phyloP scores from a whole-genome alignment of 2,888 invertebrate genomes.

The Cerceris rybyensis region DNA sequence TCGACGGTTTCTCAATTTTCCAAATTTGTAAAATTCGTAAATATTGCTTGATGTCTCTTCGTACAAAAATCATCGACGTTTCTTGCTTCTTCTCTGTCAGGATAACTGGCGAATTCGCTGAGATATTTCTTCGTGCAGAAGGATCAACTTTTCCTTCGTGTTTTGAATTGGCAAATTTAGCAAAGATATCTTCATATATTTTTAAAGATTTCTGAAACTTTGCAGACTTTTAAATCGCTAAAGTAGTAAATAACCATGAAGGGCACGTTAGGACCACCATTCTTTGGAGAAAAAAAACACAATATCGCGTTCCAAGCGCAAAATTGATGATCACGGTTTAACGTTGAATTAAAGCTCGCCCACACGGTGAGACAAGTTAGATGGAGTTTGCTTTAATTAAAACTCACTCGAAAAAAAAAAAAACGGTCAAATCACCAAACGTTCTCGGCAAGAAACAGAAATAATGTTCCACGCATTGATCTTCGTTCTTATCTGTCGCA shows the following conservation, averaged over 20 bases:
- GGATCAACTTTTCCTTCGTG: neutral
- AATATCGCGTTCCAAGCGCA: neutral
- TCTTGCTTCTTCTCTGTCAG: too few relatives aligned
- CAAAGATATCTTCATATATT: too few relatives aligned
- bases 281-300: neutral
- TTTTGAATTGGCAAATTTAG: neutral
- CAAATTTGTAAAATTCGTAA: neutral
- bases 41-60: neutral
- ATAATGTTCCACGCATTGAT: neutral
- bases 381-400: conserved; percentile 27
- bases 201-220: too few relatives aligned
- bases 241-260: too few relatives aligned
- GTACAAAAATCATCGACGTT: neutral
- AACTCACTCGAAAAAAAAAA: too few relatives aligned
- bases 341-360: conserved; percentile 32
- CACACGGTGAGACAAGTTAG: neutral
- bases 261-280: too few relatives aligned
- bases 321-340: conserved; percentile 27
- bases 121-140: neutral
- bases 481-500: neutral
- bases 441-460: neutral
- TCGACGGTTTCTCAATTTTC: neutral
- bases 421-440: neutral
- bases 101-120: too few relatives aligned
- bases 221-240: too few relatives aligned